Evolutionary conservation across 1,140 invertebrate genomes (phyloP).

Genomic region (Bombus impatiens): DNA sequence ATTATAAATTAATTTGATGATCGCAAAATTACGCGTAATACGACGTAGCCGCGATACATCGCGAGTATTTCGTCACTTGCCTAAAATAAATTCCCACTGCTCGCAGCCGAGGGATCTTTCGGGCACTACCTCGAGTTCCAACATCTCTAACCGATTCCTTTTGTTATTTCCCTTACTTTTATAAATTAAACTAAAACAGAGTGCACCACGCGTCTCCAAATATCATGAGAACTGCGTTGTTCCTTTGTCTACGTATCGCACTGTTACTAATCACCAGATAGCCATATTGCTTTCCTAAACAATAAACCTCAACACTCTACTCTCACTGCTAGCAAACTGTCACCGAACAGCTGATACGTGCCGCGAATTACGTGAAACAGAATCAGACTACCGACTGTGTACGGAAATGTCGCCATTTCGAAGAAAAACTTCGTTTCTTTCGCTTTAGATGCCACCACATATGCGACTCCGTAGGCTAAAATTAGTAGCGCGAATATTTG

Average conservation of each 20-base stretch:
- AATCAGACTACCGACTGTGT: slow-evolving; percentile 18
- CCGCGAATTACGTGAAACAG: slow-evolving; percentile 19
- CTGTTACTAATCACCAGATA: slow-evolving; percentile 74
- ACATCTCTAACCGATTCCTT: slow-evolving; percentile 85
- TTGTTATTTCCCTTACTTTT: slow-evolving; percentile 28
- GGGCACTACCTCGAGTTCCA: slow-evolving; percentile 97
- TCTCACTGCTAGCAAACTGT: slow-evolving; percentile 77
- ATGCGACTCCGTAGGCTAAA: background rate
- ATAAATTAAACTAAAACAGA: slow-evolving; percentile 43
- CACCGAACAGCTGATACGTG: slow-evolving; percentile 80
- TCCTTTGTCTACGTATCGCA: slow-evolving; percentile 75
- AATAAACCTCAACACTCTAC: slow-evolving; percentile 70
- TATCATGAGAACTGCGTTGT: slow-evolving; percentile 78
- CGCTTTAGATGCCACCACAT: background rate
- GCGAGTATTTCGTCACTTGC: slow-evolving; percentile 85
- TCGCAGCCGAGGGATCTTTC: slow-evolving; percentile 97
- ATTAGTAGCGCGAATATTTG: background rate
- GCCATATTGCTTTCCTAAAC: slow-evolving; percentile 79
- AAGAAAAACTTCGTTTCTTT: background rate
- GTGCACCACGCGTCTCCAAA: slow-evolving; percentile 66
- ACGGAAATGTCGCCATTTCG: background rate
- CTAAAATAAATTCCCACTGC: slow-evolving; percentile 98
- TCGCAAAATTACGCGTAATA: slow-evolving; percentile 66
- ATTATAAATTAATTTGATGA: slow-evolving; percentile 8
- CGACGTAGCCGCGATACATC: slow-evolving; percentile 49